Conservation (phyloP, 1,140 invertebrate species). For the Cotesia typhae region DNA sequence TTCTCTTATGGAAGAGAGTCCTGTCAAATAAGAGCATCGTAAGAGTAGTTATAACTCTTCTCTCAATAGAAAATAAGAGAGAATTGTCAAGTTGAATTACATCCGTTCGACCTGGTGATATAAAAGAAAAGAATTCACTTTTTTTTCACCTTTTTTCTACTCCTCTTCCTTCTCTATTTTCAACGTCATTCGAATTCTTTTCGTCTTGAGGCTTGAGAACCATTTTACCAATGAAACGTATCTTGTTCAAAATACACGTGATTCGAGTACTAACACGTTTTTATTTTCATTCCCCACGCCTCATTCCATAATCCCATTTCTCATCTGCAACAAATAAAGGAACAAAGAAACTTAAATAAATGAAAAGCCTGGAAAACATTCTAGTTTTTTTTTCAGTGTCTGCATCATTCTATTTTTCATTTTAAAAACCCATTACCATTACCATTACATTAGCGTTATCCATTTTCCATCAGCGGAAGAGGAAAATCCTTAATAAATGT, state of each 20-base stretch:
- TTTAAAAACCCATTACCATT: too few species aligned
- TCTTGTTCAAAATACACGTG: not conserved
- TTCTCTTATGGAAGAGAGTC: slow-evolving; percentile 1
- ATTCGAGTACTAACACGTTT: too few species aligned
- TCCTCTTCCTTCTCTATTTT: slow-evolving; percentile 10
- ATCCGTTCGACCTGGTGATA: slow-evolving; percentile 24
- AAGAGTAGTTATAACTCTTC: slow-evolving; percentile 32
- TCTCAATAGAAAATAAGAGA: slow-evolving; percentile 20
- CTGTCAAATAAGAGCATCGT: not conserved
- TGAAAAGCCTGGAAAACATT: too few species aligned
- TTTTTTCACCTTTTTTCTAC: not conserved
- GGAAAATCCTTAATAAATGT: not conserved
- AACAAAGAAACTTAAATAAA: too few species aligned
- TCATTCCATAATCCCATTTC: too few species aligned
- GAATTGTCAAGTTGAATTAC: slow-evolving; percentile 28
- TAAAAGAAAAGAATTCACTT: slow-evolving; percentile 14
- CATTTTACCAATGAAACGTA: not conserved
- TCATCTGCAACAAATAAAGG: too few species aligned
- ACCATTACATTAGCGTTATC: too few species aligned
- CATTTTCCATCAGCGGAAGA: too few species aligned
- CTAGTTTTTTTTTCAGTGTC: too few species aligned
- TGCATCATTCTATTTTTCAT: too few species aligned
- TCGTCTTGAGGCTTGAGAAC: not conserved
- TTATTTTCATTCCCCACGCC: too few species aligned
- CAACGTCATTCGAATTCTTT: slow-evolving; percentile 21